Conservation (phyloP, 2,113 vertebrate genomes). For the Heteronetta atricapilla region DNA sequence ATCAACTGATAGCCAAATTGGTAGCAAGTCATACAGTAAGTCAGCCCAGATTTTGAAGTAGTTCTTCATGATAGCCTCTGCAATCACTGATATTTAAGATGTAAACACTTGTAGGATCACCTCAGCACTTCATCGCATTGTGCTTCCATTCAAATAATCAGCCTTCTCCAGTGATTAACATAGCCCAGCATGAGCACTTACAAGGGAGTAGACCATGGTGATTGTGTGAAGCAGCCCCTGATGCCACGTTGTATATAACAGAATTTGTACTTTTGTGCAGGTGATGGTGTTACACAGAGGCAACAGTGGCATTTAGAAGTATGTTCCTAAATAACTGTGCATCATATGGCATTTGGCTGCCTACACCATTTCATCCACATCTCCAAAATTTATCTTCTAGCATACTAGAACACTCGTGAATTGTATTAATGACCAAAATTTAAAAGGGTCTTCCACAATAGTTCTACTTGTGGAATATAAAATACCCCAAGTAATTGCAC, state of each 20-base stretch:
- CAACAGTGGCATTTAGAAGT: not conserved
- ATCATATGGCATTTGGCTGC: not conserved
- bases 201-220: not conserved
- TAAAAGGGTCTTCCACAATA: not conserved
- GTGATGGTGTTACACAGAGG: not conserved
- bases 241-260: not conserved
- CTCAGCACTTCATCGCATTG: not conserved
- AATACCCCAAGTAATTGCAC: not conserved
- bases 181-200: not conserved
- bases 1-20: not conserved
- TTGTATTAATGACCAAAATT: not conserved
- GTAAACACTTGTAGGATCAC: not conserved
- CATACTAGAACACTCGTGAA: not conserved
- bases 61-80: not conserved
- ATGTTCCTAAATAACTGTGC: not conserved
- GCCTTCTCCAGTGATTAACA: not conserved
- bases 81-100: not conserved
- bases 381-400: not conserved
- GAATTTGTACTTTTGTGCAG: not conserved
- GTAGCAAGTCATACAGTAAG: not conserved
- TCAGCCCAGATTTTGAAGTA: not conserved
- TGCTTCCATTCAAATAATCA: not conserved
- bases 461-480: not conserved
- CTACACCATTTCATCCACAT: not conserved
- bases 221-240: not conserved